Evolutionary conservation across 2,113 vertebrate genomes (phyloP), one percentile per base, ranked within the genome.

Genomic region (Heliornis fulica): DNA sequence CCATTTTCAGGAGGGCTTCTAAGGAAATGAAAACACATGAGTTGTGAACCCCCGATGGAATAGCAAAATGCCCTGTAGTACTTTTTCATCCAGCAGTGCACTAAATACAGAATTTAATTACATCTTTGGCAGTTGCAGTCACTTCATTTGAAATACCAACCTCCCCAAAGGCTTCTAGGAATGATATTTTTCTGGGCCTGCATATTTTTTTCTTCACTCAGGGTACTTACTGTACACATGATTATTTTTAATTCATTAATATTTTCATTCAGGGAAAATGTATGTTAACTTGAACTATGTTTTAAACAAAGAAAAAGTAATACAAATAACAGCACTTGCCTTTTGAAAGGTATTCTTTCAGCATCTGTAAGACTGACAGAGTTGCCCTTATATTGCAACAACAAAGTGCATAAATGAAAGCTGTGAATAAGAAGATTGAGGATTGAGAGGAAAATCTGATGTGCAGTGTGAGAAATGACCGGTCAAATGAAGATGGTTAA

Each of bases 51-150:
- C n/a, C 34, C 86, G 23, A 61, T 36, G 71, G 36, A 87, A 50
- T 21, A 87, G 3, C 26, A 74, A 91, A 89, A 72, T 70, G 25
- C 70, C 54, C 82, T 83, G 25, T 46, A 61, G 28, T 53, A 20
- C 14, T 61, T 90, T 85, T 90, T 53, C 54, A 86, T 45, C 15
- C 25, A 77, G 63, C 22, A 65, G 10, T 38, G 7, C 83, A 38
- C 54, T 83, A 77, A 79, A 83, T 70, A 61, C 54, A 70, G 71
- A 92, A 77, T 88, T 80, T 94, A 84, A 84, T 92, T 86, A 45
- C 9, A 21, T 34, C 54, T 88, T 59, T 88, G n/a, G 38, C 80
- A 76, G n/a, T 32, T 0, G 1, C 29, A 61, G 38, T 57, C n/a
- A 48, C 40, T 69, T 76, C 29, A 13, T 71, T 68, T 88, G 71